Evolutionary conservation across 2,113 vertebrate species (phyloP).

Genomic region (Callipepla squamata): DNA sequence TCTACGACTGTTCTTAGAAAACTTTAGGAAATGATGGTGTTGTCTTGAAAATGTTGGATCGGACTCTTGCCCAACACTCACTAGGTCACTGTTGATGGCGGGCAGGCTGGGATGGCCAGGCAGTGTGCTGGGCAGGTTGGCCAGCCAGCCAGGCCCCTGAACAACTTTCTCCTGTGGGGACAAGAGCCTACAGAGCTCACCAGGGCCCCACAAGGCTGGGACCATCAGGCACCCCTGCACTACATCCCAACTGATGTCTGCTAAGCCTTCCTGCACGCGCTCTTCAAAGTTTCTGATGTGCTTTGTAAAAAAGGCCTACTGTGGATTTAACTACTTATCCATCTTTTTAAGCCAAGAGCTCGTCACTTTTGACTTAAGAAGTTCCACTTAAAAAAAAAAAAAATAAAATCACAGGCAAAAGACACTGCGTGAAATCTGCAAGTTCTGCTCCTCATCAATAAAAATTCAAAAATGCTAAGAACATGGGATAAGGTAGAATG

Average conservation of each 20-base stretch:
- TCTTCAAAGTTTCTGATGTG: not conserved
- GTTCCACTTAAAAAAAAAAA: not conserved
- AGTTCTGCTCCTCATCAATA: not conserved
- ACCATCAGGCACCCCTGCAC: not conserved
- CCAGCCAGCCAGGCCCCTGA: not conserved
- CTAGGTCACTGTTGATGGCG: not conserved
- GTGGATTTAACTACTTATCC: not conserved
- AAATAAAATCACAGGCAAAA: not conserved
- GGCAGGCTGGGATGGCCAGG: not conserved
- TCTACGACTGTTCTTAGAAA: not conserved
- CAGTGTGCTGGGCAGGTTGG: not conserved
- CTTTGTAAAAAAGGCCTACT: not conserved
- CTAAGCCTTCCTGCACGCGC: not conserved
- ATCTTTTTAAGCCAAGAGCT: not conserved
- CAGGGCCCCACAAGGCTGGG: accelerated
- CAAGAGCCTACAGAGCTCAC: accelerated
- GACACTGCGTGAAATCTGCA: not conserved
- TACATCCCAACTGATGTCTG: not conserved
- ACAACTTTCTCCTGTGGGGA: not conserved
- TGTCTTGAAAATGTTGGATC: not conserved
- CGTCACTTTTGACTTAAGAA: not conserved
- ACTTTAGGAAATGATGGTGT: not conserved
- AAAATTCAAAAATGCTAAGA: conserved; percentile 12
- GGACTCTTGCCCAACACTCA: not conserved
- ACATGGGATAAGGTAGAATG: not conserved